Conservation (phyloP, 92 coral and sea anemone genomes). For the Meandrina meandrites region DNA sequence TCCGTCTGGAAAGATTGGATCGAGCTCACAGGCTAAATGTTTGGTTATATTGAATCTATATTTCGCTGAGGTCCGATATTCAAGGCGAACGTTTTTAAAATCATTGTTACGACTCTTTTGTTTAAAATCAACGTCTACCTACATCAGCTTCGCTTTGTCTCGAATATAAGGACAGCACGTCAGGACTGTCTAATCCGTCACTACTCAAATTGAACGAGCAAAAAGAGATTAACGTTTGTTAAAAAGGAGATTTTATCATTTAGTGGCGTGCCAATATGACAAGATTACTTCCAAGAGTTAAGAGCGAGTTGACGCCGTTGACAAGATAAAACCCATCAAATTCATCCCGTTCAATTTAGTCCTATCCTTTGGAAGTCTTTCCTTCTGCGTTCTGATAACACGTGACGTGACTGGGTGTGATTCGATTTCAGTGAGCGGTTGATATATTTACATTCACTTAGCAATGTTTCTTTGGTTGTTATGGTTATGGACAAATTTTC, state of each 20-base stretch:
- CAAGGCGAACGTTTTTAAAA: no score
- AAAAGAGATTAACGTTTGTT: no score
- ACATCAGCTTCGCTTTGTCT: no score
- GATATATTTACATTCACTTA: background rate
- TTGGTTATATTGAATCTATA: no score
- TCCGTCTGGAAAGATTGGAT: no score
- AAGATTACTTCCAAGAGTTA: background rate
- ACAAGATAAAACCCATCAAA: no score
- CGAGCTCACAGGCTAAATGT: no score
- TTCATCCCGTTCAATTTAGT: background rate
- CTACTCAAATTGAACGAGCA: background rate
- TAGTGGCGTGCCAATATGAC: background rate
- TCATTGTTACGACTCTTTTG: no score
- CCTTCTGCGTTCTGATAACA: background rate
- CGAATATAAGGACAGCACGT: no score
- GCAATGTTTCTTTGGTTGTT: slow-evolving; percentile 19
- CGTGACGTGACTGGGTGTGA: background rate
- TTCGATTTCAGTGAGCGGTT: background rate
- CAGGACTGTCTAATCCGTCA: no score
- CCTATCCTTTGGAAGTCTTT: background rate
- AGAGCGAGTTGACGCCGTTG: background rate
- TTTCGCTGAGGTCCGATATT: no score
- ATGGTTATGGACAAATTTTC: slow-evolving; percentile 2
- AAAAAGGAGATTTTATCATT: background rate
- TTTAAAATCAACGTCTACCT: no score